Evolutionary conservation across 2,797 vertebrate species (phyloP), one percentile per base, ranked within the genome.

Genomic region (Takifugu ocellatus): DNA sequence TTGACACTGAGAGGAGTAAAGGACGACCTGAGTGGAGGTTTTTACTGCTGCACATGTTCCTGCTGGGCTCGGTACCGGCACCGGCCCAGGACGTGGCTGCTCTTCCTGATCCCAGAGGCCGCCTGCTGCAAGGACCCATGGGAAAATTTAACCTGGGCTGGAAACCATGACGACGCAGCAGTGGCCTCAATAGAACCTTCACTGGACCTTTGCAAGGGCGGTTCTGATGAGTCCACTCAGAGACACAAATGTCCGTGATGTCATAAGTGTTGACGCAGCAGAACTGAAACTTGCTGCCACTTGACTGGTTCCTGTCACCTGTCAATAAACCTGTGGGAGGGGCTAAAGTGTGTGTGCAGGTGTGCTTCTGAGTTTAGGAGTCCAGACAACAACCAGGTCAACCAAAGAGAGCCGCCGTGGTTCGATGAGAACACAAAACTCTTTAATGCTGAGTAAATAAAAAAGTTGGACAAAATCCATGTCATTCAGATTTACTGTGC

Each of bases 241-340:
- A 63, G 49, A 65, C 66, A 63, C 53, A 7, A 16, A 43, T 61
- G 58, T 74, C 65, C 63, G 73, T 76, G 79, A 84, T 83, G 84
- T 81, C 82, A 75, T 33, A 47, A 12, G 11, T 7, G 27, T 1
- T 33, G 8, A 9, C 9, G 3, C 33, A 1, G 8, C 33, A 33
- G 33, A 11, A 33, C 33, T 33, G 33, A 33, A 9, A 9, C 31
- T 5, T 29, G 4, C 27, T 29, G 27, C 27, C 4, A 7, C 56
- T 45, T 66, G 39, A 3, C 49, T n/a, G 17, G 12, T 62, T 57
- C 54, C 31, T 59, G 64, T 75, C 56, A 66, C 25, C 70, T 80
- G 70, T 66, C 49, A 81, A 75, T 75, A 81, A 74, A 77, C 49
- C 55, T 33, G 74, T 78, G 58, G 71, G 55, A 15, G 54, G 62